A percentile compares a stretch with the other conserved stretches of the same genome.
These are phyloP conservation scores for Magallana gigas DNA, from an alignment of 1,140 invertebrate species.

Conservation along the genomic window DNA sequence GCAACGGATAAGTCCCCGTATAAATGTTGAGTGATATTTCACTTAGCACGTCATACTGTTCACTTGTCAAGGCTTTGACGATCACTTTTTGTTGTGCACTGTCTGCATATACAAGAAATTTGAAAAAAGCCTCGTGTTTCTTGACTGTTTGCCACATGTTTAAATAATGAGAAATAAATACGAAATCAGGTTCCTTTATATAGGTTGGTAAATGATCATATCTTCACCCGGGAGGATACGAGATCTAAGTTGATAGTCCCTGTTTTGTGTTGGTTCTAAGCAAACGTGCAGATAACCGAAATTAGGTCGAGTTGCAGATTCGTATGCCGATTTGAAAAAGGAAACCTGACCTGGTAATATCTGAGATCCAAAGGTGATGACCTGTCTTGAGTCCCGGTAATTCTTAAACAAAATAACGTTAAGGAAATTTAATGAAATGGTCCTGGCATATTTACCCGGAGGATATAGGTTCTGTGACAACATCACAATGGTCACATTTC, in stretches of 20 bases:
- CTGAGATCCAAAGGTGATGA: constrained; percentile 52
- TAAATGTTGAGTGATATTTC: constrained; percentile 44
- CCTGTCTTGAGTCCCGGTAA: constrained; percentile 48
- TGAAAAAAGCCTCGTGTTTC: not conserved
- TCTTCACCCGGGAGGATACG: constrained; percentile 52
- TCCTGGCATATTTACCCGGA: constrained; percentile 49
- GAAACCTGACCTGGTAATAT: constrained; percentile 44
- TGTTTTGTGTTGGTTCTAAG: constrained; percentile 42
- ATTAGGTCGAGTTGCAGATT: constrained; percentile 25
- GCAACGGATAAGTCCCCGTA: not conserved
- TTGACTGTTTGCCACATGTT: constrained; percentile 32
- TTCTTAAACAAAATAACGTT: constrained; percentile 55
- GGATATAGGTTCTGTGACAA: constrained; percentile 48
- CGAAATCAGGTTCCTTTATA: not conserved
- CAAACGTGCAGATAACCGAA: constrained; percentile 50
- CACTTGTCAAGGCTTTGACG: constrained; percentile 27
- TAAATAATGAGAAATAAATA: constrained; percentile 31
- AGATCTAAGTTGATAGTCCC: constrained; percentile 47
- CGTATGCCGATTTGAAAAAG: not conserved
- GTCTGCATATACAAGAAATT: constrained; percentile 24
- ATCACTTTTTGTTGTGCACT: constrained; percentile 19
- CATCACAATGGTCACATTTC: constrained; percentile 35
- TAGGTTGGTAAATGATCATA: constrained; percentile 43
- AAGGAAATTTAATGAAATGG: constrained; percentile 51
- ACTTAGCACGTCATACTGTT: constrained; percentile 23